Evolutionary conservation across 35 echinoderm and acorn worm genomes (phyloP).

Genomic region (Apostichopus japonicus): DNA sequence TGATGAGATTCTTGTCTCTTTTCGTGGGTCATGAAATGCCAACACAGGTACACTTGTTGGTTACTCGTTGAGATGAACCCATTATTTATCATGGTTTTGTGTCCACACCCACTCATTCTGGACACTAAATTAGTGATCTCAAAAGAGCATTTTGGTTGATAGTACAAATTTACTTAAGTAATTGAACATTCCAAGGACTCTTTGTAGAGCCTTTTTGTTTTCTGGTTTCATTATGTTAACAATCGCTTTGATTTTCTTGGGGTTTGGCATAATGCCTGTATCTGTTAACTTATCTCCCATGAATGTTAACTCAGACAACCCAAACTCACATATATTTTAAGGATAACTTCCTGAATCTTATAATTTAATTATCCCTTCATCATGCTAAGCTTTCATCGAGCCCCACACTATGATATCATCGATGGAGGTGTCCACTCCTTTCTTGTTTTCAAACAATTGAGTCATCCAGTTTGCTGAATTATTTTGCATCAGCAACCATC

Average conservation of each 20-base stretch:
- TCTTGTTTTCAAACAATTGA: slow-evolving; percentile 44
- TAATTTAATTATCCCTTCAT: slow-evolving; percentile 43
- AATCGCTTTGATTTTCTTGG: slow-evolving; percentile 33
- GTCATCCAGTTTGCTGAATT: slow-evolving; percentile 61
- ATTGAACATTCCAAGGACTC: slow-evolving; percentile 50
- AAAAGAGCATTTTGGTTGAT: not conserved
- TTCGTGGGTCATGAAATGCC: too few relatives aligned
- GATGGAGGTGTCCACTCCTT: slow-evolving; percentile 28
- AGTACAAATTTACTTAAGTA: slow-evolving; percentile 25
- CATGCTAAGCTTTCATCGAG: slow-evolving; percentile 46
- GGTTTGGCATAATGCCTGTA: slow-evolving; percentile 30
- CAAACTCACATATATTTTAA: slow-evolving; percentile 62
- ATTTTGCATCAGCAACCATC: slow-evolving; percentile 53
- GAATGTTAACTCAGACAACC: slow-evolving; percentile 37
- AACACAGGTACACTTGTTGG: too few relatives aligned
- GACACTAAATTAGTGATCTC: slow-evolving; percentile 6
- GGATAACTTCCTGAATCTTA: slow-evolving; percentile 31
- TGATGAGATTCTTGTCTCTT: too few relatives aligned
- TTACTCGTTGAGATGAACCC: too few relatives aligned
- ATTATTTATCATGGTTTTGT: too few relatives aligned
- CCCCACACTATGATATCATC: slow-evolving; percentile 57
- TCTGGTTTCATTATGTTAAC: slow-evolving; percentile 36
- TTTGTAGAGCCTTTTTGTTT: slow-evolving; percentile 47
- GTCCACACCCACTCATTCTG: slow-evolving; percentile 46
- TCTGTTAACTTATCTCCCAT: slow-evolving; percentile 13